A percentile compares a stretch with the other conserved stretches of the same genome.
These are phyloP conservation scores for Stictocephala bisonia DNA, from an alignment of 2,888 invertebrate genomes.

Conservation along the genomic window DNA sequence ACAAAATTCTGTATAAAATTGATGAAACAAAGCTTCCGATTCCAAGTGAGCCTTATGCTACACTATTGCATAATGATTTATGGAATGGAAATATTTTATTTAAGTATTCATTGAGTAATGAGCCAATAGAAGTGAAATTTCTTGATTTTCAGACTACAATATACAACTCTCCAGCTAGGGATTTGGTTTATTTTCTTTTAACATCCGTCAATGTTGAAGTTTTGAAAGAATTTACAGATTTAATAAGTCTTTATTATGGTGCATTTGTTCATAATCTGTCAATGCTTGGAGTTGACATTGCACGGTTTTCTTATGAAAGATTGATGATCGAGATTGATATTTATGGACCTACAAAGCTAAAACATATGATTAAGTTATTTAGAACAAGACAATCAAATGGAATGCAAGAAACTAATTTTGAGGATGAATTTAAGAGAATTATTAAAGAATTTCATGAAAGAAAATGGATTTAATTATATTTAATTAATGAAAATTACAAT, in stretches of 20 bases:
- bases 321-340: background rate
- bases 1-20: background rate
- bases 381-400: too few relatives aligned
- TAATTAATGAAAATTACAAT: too few relatives aligned
- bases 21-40: background rate
- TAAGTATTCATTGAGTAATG: background rate
- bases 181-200: background rate
- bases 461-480: too few relatives aligned
- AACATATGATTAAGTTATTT: constrained; percentile 4
- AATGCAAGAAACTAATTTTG: background rate
- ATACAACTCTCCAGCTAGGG: constrained; percentile 1
- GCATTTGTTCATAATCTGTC: background rate
- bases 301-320: background rate
- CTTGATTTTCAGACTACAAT: constrained; percentile 15
- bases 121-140: background rate
- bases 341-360: background rate
- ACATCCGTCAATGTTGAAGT: background rate
- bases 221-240: background rate
- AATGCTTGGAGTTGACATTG: background rate
- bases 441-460: too few relatives aligned
- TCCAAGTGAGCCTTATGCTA: constrained; percentile 2
- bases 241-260: background rate
- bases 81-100: background rate
- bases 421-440: background rate
- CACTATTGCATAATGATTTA: constrained; percentile 3